Evolutionary conservation across 1,140 invertebrate genomes (phyloP), one percentile per base, ranked within the genome.

Genomic region (Euura lappo): DNA sequence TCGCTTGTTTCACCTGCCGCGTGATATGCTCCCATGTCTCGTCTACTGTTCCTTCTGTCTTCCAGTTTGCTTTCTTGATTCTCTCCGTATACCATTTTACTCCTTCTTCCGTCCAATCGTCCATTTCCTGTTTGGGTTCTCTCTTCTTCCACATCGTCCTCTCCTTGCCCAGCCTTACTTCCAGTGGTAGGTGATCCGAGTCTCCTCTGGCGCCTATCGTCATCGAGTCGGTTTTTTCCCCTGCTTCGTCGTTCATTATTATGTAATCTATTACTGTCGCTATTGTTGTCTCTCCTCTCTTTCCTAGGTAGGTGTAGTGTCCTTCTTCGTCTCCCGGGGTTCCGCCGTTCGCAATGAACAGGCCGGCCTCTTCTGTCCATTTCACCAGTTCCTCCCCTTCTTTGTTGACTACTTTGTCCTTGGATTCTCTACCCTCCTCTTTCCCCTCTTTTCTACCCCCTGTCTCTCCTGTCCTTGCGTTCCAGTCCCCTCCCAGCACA

Each of bases 291-390:
- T 51, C 68, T 43, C 42, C 51, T 10, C 44, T 70, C 10, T 45
- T 73, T 73, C 67, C 45, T n/a, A n/a, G n/a, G n/a, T n/a, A n/a
- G n/a, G n/a, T n/a, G n/a, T 10, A 47, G 69, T 73, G 44, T 60
- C 72, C 72, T 43, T 71, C 68, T 70, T 70, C 72, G 44, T 70
- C 72, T 43, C 68, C 68, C 11, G 4, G 10, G 10, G 60, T 51
- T 13, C 70, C 70, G 45, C 72, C 44, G 45, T 73, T 73, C 46
- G 65, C 4, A 44, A 73, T 70, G 4, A 45, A 42, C 72, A 67
- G 64, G 45, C 47, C 7, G 60, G 11, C 70, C 72, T 10, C 64
- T n/a, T 42, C 51, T 10, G 44, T n/a, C n/a, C n/a, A n/a, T n/a
- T n/a, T n/a, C n/a, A n/a, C n/a, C n/a, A n/a, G n/a, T n/a, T n/a